Evolutionary conservation across 92 coral and sea anemone species (phyloP), one percentile per base, ranked within the genome.

Genomic region (Pocillopora grandis): DNA sequence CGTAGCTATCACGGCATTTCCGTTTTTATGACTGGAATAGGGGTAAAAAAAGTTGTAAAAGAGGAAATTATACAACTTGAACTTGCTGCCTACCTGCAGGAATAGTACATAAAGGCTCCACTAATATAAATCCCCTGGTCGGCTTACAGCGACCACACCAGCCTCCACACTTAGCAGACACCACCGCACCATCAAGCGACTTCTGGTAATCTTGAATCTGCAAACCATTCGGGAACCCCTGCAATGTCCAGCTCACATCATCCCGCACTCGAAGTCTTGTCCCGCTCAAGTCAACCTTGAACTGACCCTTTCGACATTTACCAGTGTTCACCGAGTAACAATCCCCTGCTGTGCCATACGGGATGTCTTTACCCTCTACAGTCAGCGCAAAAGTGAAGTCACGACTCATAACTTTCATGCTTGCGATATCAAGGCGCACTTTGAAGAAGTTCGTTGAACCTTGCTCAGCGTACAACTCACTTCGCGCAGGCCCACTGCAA

Each of bases 321-420:
- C 92, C 94, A 35, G 89, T 91, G 69, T 92, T 94, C 86, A 97
- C 89, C 0, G 99, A 97, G 91, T 87, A 94, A 48, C 99, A 97
- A 69, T 97, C 99, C 1, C 99, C 99, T 36, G 99, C 99, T 3
- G 99, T 97, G 76, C 98, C 99, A 85, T 90, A 97, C 17, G 94
- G 91, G 20, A 97, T 90, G 61, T 74, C 80, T 36, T 83, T 87
- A 31, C 90, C 98, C 12, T 90, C 88, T 42, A 49, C 42, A 37
- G 90, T 87, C 74, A 66, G 79, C 10, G 94, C 87, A 76, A 90
- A 97, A 42, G 72, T 87, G 79, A 90, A 97, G 81, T 97, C 99
- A 15, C 91, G 87, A 23, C 81, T 80, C 6, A 87, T 52, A 52
- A 97, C 71, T 52, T 92, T 86, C 82, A 97, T 84, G 36, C 90